phyloP scores from a whole-genome alignment of 2,797 vertebrate species.

The Oreortyx pictus region DNA sequence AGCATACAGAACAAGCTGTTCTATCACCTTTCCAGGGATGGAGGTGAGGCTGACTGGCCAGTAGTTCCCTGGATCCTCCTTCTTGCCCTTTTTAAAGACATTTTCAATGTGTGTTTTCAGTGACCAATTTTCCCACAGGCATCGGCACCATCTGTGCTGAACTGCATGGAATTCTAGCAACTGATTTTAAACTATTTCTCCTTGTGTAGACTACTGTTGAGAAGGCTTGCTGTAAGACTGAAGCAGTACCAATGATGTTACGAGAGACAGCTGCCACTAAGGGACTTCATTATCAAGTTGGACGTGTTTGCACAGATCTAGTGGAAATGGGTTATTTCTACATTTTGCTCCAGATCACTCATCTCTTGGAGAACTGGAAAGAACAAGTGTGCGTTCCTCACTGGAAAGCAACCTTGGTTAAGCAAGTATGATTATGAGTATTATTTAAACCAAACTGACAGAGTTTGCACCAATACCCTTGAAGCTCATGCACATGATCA shows the following conservation, averaged over 20 bases:
- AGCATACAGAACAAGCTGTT: no score
- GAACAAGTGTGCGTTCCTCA: neutral
- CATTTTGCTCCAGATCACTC: neutral
- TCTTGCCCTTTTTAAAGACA: no score
- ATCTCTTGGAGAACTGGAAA: neutral
- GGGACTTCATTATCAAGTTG: neutral
- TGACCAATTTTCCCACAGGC: neutral
- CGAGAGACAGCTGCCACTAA: neutral
- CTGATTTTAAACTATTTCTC: neutral
- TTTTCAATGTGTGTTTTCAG: neutral
- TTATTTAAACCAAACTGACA: neutral
- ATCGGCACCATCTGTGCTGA: neutral
- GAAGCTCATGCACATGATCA: neutral
- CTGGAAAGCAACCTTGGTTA: neutral
- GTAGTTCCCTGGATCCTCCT: no score
- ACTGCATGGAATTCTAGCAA: neutral
- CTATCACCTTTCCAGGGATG: no score
- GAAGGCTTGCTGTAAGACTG: neutral
- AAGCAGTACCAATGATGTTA: neutral
- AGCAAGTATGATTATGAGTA: neutral
- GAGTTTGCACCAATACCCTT: neutral
- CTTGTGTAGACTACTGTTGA: neutral
- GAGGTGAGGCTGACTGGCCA: no score
- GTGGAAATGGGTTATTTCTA: neutral
- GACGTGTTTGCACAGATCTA: neutral